Conservation (phyloP, 1,140 invertebrate species). For the Sesamia nonagrioides region DNA sequence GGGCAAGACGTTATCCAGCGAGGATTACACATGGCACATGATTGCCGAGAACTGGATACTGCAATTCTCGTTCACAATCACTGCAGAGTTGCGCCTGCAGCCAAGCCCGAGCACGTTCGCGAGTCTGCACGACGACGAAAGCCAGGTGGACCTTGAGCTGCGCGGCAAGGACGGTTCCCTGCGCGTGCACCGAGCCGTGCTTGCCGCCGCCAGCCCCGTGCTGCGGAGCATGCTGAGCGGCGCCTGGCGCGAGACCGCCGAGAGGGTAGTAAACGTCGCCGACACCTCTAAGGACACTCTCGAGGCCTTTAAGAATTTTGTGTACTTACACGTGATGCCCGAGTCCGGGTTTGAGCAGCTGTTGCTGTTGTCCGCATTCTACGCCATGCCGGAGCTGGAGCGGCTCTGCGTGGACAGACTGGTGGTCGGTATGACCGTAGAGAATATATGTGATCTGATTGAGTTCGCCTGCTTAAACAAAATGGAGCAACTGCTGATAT, state of each 20-base stretch:
- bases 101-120: slow-evolving; percentile 54
- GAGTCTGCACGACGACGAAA: slow-evolving; percentile 57
- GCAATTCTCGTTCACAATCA: slow-evolving; percentile 46
- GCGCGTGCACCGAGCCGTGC: slow-evolving; percentile 55
- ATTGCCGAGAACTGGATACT: slow-evolving; percentile 56
- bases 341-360: slow-evolving; percentile 56
- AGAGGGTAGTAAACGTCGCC: slow-evolving; percentile 56
- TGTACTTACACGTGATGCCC: slow-evolving; percentile 38
- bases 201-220: slow-evolving; percentile 62
- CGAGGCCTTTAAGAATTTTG: slow-evolving; percentile 53
- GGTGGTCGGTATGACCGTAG: slow-evolving; percentile 47
- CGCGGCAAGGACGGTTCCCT: slow-evolving; percentile 61
- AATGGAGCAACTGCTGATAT: slow-evolving; percentile 54
- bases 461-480: slow-evolving; percentile 62
- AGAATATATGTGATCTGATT: slow-evolving; percentile 58
- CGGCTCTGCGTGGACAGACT: slow-evolving; percentile 56
- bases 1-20: slow-evolving; percentile 55
- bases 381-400: no score
- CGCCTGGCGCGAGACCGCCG: slow-evolving; percentile 58
- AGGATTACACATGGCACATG: slow-evolving; percentile 62
- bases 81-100: slow-evolving; percentile 50
- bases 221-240: slow-evolving; percentile 60
- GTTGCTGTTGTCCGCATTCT: slow-evolving; percentile 47
- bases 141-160: slow-evolving; percentile 61
- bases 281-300: slow-evolving; percentile 56